Percentiles rank a stretch among this genome's conserved stretches.
Evolutionary conservation across 2,888 invertebrate species (phyloP).

Genomic region (Dolomedes plantarius): DNA sequence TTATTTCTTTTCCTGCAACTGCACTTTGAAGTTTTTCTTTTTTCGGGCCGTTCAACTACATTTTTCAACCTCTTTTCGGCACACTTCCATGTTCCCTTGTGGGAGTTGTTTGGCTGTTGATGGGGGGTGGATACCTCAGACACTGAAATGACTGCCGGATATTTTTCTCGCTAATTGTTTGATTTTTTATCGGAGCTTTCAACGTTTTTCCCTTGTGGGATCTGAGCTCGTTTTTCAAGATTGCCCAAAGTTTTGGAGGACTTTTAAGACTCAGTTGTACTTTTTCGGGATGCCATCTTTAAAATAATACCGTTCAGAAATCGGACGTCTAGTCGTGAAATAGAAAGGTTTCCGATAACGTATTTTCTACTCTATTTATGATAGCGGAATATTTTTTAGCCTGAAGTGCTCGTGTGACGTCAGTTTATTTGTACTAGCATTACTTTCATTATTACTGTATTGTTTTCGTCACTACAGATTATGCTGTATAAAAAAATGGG

Average conservation of each 20-base stretch:
- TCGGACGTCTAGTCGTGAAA: too few species aligned
- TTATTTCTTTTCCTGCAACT: background rate
- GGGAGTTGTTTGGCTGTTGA: background rate
- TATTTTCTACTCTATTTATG: too few species aligned
- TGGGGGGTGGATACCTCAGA: background rate
- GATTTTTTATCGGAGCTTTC: background rate
- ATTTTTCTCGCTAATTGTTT: slow-evolving; percentile 14
- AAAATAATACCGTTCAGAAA: too few species aligned
- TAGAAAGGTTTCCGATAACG: too few species aligned
- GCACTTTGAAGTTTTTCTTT: background rate
- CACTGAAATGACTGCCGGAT: background rate
- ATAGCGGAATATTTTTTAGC: too few species aligned
- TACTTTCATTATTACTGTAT: too few species aligned
- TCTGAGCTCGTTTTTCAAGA: background rate
- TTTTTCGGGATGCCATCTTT: background rate
- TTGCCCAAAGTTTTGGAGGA: background rate
- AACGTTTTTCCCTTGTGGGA: background rate
- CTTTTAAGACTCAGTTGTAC: background rate
- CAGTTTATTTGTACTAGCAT: too few species aligned
- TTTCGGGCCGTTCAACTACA: background rate
- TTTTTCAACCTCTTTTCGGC: background rate
- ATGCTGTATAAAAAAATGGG: too few species aligned
- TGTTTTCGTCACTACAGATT: too few species aligned
- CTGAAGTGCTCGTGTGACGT: too few species aligned
- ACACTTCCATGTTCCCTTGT: background rate